Evolutionary conservation across 2,113 vertebrate species (phyloP).

Genomic region (Aldabrachelys gigantea): DNA sequence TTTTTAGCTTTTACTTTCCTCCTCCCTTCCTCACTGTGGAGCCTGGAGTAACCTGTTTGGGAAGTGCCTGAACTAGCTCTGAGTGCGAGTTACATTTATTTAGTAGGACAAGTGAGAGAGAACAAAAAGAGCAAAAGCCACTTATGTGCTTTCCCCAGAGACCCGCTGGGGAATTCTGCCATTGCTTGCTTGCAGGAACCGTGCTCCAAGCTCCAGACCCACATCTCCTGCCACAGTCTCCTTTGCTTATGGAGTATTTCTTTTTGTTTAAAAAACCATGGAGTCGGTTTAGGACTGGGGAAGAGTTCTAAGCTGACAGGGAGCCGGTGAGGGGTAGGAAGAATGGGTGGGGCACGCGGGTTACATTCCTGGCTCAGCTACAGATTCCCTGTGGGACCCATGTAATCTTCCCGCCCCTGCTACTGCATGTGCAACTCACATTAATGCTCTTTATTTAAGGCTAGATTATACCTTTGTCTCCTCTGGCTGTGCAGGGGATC

Average conservation of each 20-base stretch:
- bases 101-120: not conserved
- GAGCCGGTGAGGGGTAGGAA: not conserved
- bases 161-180: not conserved
- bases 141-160: not conserved
- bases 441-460: too few species aligned
- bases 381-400: not conserved
- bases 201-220: not conserved
- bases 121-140: not conserved
- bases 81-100: not conserved
- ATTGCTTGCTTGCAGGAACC: not conserved
- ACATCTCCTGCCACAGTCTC: not conserved
- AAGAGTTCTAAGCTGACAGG: not conserved
- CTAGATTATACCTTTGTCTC: too few species aligned
- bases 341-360: not conserved
- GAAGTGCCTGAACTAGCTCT: rapidly evolving
- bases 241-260: constrained; percentile 23
- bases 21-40: not conserved
- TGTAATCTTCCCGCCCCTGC: not conserved
- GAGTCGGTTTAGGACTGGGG: not conserved
- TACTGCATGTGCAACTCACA: too few species aligned
- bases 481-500: too few species aligned
- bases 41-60: not conserved
- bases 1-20: not conserved
- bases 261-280: not conserved
- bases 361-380: not conserved